phyloP scores from a whole-genome alignment of 2,113 vertebrate species.

The Rhinogobius similis region DNA sequence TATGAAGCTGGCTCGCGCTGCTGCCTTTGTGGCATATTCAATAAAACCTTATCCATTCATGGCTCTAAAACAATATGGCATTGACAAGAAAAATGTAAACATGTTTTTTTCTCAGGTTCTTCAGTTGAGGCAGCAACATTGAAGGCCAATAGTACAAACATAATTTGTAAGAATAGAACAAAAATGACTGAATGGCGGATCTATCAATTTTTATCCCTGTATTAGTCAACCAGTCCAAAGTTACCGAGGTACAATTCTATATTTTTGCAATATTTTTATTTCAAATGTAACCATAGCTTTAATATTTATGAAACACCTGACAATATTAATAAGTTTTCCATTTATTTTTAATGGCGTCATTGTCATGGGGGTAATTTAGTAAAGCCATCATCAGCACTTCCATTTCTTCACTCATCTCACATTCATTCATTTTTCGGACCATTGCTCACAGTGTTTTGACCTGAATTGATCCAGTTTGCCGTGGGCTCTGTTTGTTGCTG shows the following conservation, averaged over 20 bases:
- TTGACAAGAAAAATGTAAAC: not conserved
- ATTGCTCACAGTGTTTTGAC: constrained; percentile 51
- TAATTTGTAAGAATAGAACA: too few species aligned
- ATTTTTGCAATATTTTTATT: not conserved
- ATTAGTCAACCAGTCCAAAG: too few species aligned
- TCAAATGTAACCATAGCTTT: not conserved
- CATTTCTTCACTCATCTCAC: not conserved
- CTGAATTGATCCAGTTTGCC: constrained; percentile 61
- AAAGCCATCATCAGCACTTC: not conserved
- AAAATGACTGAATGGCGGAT: too few species aligned
- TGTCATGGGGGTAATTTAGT: not conserved
- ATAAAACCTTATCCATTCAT: constrained; percentile 1
- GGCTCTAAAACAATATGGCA: not conserved
- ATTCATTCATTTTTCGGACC: constrained; percentile 23
- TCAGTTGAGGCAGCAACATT: not conserved
- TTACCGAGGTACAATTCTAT: not conserved
- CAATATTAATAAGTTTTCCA: not conserved
- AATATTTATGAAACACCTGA: not conserved
- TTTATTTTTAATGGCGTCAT: not conserved
- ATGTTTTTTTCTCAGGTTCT: too few species aligned
- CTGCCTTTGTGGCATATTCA: constrained; percentile 8
- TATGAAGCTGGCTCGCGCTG: not conserved
- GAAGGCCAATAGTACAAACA: too few species aligned
- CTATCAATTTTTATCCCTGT: too few species aligned
- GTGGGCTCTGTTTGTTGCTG: constrained; percentile 43